Evolutionary conservation across 2,113 vertebrate species (phyloP).

Genomic region (Rousettus leschenaultii): DNA sequence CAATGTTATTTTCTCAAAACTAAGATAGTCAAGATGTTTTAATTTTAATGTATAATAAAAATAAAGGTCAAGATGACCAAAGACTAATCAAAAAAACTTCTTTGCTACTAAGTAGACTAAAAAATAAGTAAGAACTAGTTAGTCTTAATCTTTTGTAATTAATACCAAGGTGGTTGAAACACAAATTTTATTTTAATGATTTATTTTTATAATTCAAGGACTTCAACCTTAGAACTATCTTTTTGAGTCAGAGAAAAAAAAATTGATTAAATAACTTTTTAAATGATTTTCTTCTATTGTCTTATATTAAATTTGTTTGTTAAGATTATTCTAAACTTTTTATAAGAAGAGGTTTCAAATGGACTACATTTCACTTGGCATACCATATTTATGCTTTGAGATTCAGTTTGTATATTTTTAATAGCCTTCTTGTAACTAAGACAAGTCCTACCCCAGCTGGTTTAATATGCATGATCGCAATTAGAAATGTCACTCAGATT

Average conservation of each 20-base stretch:
- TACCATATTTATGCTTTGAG: neutral
- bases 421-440: neutral
- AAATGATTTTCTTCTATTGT: neutral
- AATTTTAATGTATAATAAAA: neutral
- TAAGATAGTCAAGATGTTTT: neutral
- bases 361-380: neutral
- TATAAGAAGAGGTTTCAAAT: neutral
- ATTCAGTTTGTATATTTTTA: neutral
- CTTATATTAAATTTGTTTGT: neutral
- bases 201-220: neutral
- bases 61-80: neutral
- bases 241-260: neutral
- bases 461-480: neutral
- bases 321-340: slow-evolving; percentile 20
- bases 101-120: neutral
- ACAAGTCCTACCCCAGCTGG: rapidly evolving
- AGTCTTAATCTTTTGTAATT: neutral
- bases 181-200: neutral
- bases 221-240: neutral
- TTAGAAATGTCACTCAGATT: neutral
- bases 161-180: neutral
- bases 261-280: neutral
- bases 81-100: neutral
- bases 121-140: neutral
- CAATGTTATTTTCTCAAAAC: neutral